Evolutionary conservation across 2,113 vertebrate genomes (phyloP).

Genomic region (Notarius lentiginosus): DNA sequence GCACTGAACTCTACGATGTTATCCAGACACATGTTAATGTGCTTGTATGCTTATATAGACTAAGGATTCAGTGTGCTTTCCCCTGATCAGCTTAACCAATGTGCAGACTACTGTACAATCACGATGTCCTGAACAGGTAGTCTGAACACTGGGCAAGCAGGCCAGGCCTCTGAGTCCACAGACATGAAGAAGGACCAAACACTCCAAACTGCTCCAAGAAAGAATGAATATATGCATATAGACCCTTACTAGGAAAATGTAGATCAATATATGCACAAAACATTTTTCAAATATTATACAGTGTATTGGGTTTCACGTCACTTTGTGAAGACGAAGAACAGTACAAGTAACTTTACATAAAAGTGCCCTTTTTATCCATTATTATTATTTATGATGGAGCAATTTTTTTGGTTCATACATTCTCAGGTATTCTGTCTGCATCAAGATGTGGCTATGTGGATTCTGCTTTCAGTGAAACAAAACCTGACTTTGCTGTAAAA

Average conservation of each 20-base stretch:
- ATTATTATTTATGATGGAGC: neutral
- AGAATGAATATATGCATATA: neutral
- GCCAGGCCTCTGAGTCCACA: slow-evolving; percentile 72
- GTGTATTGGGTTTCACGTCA: neutral
- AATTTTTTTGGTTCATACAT: neutral
- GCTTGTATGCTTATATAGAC: neutral
- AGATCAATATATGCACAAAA: neutral
- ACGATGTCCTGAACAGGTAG: slow-evolving; percentile 99
- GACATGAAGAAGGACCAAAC: neutral
- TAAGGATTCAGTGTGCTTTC: slow-evolving; percentile 52
- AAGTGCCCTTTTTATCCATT: neutral
- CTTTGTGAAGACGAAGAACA: neutral
- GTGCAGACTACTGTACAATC: slow-evolving; percentile 99
- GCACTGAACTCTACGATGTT: neutral
- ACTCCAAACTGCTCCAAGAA: neutral
- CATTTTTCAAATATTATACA: neutral
- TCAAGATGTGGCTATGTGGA: neutral
- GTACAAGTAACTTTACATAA: neutral
- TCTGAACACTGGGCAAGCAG: slow-evolving; percentile 99
- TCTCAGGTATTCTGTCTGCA: neutral
- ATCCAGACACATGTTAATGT: neutral
- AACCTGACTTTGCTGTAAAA: neutral
- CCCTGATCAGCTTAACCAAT: slow-evolving; percentile 95
- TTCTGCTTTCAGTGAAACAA: neutral
- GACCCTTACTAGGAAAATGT: neutral